These are phyloP conservation scores for Drosophila gaucha DNA, from an alignment of 2,888 invertebrate genomes.

Conservation along the genomic window DNA sequence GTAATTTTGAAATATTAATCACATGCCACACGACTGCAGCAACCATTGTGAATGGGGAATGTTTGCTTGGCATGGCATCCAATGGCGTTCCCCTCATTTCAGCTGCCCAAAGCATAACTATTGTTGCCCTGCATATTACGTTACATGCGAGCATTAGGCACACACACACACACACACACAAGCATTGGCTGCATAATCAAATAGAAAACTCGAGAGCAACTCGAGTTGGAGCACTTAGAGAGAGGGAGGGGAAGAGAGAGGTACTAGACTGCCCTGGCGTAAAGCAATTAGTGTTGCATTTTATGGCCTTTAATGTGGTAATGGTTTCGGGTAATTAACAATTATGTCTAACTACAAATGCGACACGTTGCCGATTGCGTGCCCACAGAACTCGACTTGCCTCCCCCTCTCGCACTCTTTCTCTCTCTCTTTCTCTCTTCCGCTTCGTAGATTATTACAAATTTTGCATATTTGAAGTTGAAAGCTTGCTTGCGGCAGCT, in stretches of 20 bases:
- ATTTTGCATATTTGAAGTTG: slow-evolving; percentile 74
- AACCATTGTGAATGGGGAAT: slow-evolving; percentile 36
- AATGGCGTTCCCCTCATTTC: background rate
- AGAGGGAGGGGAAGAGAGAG: background rate
- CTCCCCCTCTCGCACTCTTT: slow-evolving; percentile 7
- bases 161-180: slow-evolving; percentile 25
- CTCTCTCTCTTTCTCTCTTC: slow-evolving; percentile 5
- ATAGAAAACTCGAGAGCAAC: slow-evolving; percentile 60
- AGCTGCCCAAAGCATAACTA: slow-evolving; percentile 43
- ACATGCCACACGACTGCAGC: slow-evolving; percentile 64
- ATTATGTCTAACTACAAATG: slow-evolving; percentile 81
- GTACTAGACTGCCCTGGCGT: slow-evolving; percentile 52
- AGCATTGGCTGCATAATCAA: slow-evolving; percentile 70
- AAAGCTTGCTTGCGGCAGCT: slow-evolving; percentile 42
- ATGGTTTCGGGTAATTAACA: slow-evolving; percentile 80
- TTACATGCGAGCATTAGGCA: slow-evolving; percentile 64
- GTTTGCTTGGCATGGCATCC: slow-evolving; percentile 70
- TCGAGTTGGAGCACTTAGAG: background rate
- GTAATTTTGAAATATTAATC: slow-evolving; percentile 81
- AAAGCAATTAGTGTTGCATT: slow-evolving; percentile 81
- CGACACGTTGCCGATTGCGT: slow-evolving; percentile 81
- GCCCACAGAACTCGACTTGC: slow-evolving; percentile 20
- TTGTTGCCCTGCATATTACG: slow-evolving; percentile 72
- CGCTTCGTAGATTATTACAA: slow-evolving; percentile 66
- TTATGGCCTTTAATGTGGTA: slow-evolving; percentile 81